Evolutionary conservation across 2,797 vertebrate species (phyloP), one percentile per base, ranked within the genome.

Genomic region (Leptoclinus maculatus): DNA sequence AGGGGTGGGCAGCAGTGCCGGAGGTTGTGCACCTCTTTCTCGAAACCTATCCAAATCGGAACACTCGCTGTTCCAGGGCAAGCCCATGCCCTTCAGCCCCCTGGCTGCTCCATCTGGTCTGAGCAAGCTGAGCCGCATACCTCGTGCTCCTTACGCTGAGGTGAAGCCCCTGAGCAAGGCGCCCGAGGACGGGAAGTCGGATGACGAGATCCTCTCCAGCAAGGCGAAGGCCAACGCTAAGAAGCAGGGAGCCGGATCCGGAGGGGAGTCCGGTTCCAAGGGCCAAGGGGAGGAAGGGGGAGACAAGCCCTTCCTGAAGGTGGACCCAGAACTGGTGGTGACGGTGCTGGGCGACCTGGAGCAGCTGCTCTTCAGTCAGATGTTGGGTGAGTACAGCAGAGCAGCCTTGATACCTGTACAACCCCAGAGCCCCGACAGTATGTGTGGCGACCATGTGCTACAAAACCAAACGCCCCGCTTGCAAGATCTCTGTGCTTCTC

Each of bases 351-450:
- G 98, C 0, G 98, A 99, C 93, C 94, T 99, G 94, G 98, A 99
- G 93, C 98, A 99, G 94, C 96, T 99, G 68, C 97, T 99, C 54
- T 99, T 99, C 96, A 99, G 98, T 94, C 98, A 99, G 92, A 98
- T 99, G 93, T 91, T 99, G 82, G 98, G 98, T 99, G 93, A 99
- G 98, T 97, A 93, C 57, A 65, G 54, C 39, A 66, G 45, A 74
- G 64, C 29, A n/a, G 38, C 71, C 69, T 72, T 54, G 51, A 72
- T 70, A 10, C 70, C 29, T 43, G 53, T 59, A 0, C 39, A 38
- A 47, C 34, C 25, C 25, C 27, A 51, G 41, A 59, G 41, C 12
- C 51, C 11, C 36, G 57, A 9, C 29, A 45, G 58, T 80, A 76
- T 17, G 43, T 58, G 66, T 78, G 66, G 74, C 54, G 17, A 34